Base-by-base conservation (phyloP, 2,888 invertebrate genomes). In the Microctonus aethiopoides region DNA sequence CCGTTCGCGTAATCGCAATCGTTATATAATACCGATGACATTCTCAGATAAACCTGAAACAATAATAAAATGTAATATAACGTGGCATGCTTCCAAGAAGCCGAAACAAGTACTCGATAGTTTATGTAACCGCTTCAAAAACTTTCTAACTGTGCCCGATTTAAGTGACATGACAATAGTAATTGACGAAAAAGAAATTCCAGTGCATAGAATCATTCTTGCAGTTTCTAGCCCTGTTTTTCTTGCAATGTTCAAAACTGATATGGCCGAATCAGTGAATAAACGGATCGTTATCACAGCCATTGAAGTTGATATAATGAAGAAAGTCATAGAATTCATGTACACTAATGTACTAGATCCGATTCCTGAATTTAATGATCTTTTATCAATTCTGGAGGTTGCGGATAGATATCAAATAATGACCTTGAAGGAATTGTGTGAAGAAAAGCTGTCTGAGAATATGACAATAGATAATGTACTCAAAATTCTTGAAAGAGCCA, bases 141-240 rank as follows among this genome's bases (percentile, higher is more conserved):
- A n/a, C 13, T 16, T 20, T n/a, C 13, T 46, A 0, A 13, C 20
- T n/a, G 6, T 7, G 16, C 16, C 1, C 11, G 6, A 61, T 16
- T 22, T 41, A 2, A 36, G 11, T 24, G 61, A 61, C 41, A 6
- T 61, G 11, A 22, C 11, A 41, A 39, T 61, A 10, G n/a, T n/a
- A 6, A 10, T 64, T 9, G 63, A 22, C 2, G 20, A 29, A 10
- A 22, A 24, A 11, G 20, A 11, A 52, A 20, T 64, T 29, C 63
- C 13, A 11, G 63, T 52, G 9, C 63, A 64, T 22, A 51, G 52
- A 52, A 9, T 64, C 1, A 11, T 64, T 16, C 24, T 64, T 16
- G 51, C 52, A 7, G 29, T 52, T 24, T 16, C 51, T 9, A 64
- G 63, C 26, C 34, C 34, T 26, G 63, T 64, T 2, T 64, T 64